phyloP scores from a whole-genome alignment of 2,113 vertebrate genomes.

The Archilochus colubris region DNA sequence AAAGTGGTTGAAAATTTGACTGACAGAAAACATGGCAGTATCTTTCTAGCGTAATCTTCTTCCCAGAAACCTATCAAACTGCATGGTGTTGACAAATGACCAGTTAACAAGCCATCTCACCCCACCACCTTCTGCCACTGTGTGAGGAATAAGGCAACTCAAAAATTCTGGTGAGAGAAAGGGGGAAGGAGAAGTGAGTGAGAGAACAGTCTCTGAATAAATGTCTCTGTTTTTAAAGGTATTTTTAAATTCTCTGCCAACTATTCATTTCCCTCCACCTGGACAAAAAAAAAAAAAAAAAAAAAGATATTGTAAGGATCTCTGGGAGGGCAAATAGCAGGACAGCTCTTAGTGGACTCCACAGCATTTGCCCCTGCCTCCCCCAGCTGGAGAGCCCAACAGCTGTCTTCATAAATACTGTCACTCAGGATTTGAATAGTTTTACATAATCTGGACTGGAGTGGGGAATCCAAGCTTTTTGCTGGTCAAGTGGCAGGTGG shows the following conservation, averaged over 20 bases:
- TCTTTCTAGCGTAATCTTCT: not conserved
- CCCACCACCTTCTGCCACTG: not conserved
- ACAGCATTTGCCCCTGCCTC: not conserved
- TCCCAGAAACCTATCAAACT: not conserved
- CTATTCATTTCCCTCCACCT: not conserved
- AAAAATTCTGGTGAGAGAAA: not conserved
- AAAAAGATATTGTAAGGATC: not conserved
- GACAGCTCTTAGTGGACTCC: not conserved
- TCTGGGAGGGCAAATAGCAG: not conserved
- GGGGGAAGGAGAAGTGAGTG: not conserved
- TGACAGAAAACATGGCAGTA: not conserved
- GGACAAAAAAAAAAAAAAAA: not conserved
- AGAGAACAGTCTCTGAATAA: not conserved
- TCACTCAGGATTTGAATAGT: conserved; percentile 71
- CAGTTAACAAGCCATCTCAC: not conserved
- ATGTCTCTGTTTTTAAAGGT: not conserved
- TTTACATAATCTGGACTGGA: conserved; percentile 66
- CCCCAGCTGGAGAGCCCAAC: not conserved
- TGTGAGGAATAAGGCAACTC: not conserved
- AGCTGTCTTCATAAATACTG: conserved; percentile 65
- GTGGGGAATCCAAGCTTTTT: conserved; percentile 36
- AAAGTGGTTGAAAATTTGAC: not conserved
- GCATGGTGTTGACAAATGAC: not conserved
- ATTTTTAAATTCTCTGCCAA: not conserved
- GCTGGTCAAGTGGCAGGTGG: conserved; percentile 68